Percentiles rank a stretch among this genome's conserved stretches.
Conservation (phyloP, 2,888 invertebrate species). For the Leptura quadrifasciata region DNA sequence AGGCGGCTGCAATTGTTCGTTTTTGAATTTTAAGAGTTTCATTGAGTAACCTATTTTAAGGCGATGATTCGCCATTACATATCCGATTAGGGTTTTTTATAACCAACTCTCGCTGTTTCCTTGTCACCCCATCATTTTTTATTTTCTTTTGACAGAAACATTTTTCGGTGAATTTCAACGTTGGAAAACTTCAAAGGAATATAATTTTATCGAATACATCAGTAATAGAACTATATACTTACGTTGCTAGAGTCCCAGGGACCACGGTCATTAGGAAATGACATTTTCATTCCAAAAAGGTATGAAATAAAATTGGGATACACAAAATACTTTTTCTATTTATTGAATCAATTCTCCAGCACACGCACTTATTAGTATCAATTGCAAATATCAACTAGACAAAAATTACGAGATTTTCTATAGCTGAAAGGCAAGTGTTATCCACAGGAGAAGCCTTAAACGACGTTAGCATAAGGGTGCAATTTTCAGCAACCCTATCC, state of each 20-base stretch:
- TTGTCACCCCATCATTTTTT: too few relatives aligned
- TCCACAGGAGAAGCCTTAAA: constrained; percentile 2
- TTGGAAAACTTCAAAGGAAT: constrained; percentile 2
- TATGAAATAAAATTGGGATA: constrained; percentile 7
- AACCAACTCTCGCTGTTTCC: too few relatives aligned
- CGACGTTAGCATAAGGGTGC: constrained; percentile 20
- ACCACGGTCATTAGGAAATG: constrained; percentile 71
- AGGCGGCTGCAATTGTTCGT: too few relatives aligned
- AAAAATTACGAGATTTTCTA: background rate
- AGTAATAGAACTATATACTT: constrained; percentile 60
- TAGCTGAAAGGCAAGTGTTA: background rate
- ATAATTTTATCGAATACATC: background rate
- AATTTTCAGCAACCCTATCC: background rate
- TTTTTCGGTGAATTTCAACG: too few relatives aligned
- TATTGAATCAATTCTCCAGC: background rate
- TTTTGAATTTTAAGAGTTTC: too few relatives aligned
- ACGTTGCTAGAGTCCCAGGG: constrained; percentile 71
- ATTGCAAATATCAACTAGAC: constrained; percentile 10
- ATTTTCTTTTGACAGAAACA: too few relatives aligned
- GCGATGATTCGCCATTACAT: too few relatives aligned
- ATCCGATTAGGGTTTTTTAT: too few relatives aligned
- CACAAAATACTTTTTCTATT: background rate
- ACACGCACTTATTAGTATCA: constrained; percentile 8
- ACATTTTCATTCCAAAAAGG: constrained; percentile 71
- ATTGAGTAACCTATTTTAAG: too few relatives aligned